Evolutionary conservation across 2,113 vertebrate species (phyloP).

Genomic region (Gambusia affinis): DNA sequence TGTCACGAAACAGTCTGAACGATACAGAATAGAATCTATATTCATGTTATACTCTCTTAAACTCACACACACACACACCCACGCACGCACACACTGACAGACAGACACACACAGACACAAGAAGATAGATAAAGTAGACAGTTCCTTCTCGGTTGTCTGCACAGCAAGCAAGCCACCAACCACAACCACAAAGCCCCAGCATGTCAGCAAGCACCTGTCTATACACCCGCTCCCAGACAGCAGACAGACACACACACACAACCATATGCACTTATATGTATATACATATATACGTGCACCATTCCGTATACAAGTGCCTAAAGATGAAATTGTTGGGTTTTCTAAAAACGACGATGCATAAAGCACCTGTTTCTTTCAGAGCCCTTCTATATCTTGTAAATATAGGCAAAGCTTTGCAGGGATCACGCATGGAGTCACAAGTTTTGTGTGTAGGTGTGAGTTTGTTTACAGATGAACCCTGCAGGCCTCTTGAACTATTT

Average conservation of each 20-base stretch:
- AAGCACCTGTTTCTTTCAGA: slow-evolving; percentile 47
- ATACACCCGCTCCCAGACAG: slow-evolving; percentile 63
- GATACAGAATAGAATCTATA: slow-evolving; percentile 58
- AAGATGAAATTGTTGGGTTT: slow-evolving; percentile 47
- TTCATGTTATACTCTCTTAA: slow-evolving; percentile 33
- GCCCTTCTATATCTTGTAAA: slow-evolving; percentile 3
- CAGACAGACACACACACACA: slow-evolving; percentile 50
- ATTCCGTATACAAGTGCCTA: slow-evolving; percentile 28
- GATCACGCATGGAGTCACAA: slow-evolving; percentile 21
- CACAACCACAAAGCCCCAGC: slow-evolving; percentile 81
- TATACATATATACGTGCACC: slow-evolving; percentile 6
- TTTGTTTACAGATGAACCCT: slow-evolving; percentile 28
- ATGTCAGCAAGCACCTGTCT: slow-evolving; percentile 82
- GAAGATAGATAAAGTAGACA: slow-evolving; percentile 65
- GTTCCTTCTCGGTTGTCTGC: slow-evolving; percentile 80
- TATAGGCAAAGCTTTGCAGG: slow-evolving; percentile 34
- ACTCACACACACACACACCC: slow-evolving; percentile 26
- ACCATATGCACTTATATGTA: neutral
- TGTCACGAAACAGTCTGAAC: slow-evolving; percentile 74
- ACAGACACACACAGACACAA: slow-evolving; percentile 42
- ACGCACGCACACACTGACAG: slow-evolving; percentile 1
- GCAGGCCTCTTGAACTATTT: slow-evolving; percentile 65
- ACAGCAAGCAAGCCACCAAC: slow-evolving; percentile 77
- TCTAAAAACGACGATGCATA: slow-evolving; percentile 43
- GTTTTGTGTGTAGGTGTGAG: slow-evolving; percentile 15